These are phyloP conservation scores for Emmelina monodactyla DNA, from an alignment of 2,888 invertebrate genomes.

Conservation along the genomic window DNA sequence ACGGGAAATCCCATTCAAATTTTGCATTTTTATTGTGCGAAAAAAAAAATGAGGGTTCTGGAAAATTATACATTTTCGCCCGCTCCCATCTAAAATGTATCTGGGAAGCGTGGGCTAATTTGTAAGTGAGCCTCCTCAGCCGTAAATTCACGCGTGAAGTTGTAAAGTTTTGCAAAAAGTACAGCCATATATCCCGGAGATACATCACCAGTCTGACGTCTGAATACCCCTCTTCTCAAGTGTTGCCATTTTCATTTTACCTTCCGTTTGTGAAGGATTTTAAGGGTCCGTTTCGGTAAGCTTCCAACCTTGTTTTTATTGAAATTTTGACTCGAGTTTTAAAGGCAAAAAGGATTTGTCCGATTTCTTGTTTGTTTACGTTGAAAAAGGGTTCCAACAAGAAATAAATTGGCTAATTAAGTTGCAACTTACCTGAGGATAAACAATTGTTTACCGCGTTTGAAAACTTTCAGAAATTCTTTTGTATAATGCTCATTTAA, in stretches of 20 bases:
- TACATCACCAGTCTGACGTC: constrained; percentile 49
- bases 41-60: constrained; percentile 19
- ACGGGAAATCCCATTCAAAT: constrained; percentile 22
- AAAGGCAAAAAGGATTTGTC: too few species aligned
- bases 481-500: too few species aligned
- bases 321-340: too few species aligned
- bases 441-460: too few species aligned
- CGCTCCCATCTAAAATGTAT: constrained; percentile 21
- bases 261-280: constrained; percentile 21
- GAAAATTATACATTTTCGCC: constrained; percentile 18
- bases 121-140: constrained; percentile 33
- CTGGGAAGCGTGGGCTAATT: constrained; percentile 34
- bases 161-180: constrained; percentile 50
- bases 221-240: constrained; percentile 44
- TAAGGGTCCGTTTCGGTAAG: constrained; percentile 15
- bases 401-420: too few species aligned
- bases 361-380: too few species aligned
- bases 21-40: constrained; percentile 24
- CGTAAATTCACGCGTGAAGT: constrained; percentile 44
- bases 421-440: too few species aligned
- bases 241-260: constrained; percentile 35
- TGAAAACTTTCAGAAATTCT: too few species aligned
- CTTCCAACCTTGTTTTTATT: constrained; percentile 12
- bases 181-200: constrained; percentile 46
- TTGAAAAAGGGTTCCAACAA: too few species aligned